phyloP scores from a whole-genome alignment of 2,113 vertebrate species.

The Abramis brama region DNA sequence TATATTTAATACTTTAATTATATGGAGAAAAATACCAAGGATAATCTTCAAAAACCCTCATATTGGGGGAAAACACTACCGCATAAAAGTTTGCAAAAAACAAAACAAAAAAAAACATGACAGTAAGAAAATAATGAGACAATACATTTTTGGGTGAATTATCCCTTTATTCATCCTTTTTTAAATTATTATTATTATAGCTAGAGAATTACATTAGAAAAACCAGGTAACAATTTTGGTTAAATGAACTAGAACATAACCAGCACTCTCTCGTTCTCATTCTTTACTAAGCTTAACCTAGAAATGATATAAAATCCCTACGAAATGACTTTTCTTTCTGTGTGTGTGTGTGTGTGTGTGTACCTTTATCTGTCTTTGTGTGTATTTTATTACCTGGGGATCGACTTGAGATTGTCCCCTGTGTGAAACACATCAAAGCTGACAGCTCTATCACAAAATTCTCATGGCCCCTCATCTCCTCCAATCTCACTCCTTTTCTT shows the following conservation, averaged over 20 bases:
- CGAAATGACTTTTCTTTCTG: not conserved
- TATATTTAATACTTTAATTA: too few species aligned
- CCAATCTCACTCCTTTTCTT: slow-evolving; percentile 18
- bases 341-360: not conserved
- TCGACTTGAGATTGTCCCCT: slow-evolving; percentile 32
- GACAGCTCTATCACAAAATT: slow-evolving; percentile 43
- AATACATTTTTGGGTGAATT: too few species aligned
- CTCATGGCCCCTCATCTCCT: slow-evolving; percentile 28
- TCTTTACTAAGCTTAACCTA: not conserved
- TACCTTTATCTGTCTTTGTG: not conserved
- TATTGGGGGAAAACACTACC: too few species aligned
- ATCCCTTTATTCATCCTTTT: not conserved
- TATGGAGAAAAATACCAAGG: too few species aligned
- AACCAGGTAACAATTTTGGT: not conserved
- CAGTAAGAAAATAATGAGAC: not conserved
- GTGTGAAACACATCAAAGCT: slow-evolving; percentile 36
- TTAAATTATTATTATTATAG: not conserved
- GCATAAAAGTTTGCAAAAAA: too few species aligned
- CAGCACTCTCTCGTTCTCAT: not conserved
- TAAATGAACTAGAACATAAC: not conserved
- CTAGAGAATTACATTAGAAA: not conserved
- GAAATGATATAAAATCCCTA: not conserved
- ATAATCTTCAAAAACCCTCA: too few species aligned
- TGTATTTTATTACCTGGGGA: slow-evolving; percentile 34
- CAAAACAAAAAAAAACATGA: too few species aligned